phyloP scores from a whole-genome alignment of 1,140 invertebrate genomes.

The Philaenus spumarius region DNA sequence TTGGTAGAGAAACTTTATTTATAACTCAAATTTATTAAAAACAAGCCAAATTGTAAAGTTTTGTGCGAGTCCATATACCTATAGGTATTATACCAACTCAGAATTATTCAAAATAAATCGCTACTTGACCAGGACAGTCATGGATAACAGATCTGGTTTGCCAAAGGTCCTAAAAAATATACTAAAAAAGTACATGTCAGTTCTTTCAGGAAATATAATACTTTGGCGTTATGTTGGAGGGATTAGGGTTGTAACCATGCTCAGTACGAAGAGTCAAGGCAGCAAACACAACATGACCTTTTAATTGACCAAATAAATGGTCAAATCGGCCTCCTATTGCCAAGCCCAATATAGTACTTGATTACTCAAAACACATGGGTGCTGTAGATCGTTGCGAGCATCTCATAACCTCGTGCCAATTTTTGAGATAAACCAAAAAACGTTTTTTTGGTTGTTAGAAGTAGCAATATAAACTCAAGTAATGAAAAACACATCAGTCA shows the following conservation, averaged over 20 bases:
- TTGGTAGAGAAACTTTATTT: no score
- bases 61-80: no score
- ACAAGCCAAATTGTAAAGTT: no score
- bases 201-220: no score
- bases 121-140: no score
- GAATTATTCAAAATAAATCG: no score
- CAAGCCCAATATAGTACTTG: conserved; percentile 29
- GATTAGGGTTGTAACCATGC: conserved; percentile 23
- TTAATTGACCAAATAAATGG: conserved; percentile 8
- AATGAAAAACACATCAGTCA: not conserved
- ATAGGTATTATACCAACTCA: no score
- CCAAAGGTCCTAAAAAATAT: no score
- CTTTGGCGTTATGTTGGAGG: no score
- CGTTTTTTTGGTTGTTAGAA: conserved; percentile 26
- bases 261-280: conserved; percentile 18
- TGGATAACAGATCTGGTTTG: no score
- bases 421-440: conserved; percentile 29
- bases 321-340: not conserved
- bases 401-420: conserved; percentile 32
- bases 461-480: conserved; percentile 19
- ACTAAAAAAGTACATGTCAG: no score
- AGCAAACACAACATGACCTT: conserved; percentile 8
- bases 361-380: conserved; percentile 32
- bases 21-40: no score
- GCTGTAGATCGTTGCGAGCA: conserved; percentile 33